Percentiles rank a stretch among this genome's conserved stretches.
phyloP scores from a whole-genome alignment of 1,140 invertebrate genomes.

The Elymnias hypermnestra region DNA sequence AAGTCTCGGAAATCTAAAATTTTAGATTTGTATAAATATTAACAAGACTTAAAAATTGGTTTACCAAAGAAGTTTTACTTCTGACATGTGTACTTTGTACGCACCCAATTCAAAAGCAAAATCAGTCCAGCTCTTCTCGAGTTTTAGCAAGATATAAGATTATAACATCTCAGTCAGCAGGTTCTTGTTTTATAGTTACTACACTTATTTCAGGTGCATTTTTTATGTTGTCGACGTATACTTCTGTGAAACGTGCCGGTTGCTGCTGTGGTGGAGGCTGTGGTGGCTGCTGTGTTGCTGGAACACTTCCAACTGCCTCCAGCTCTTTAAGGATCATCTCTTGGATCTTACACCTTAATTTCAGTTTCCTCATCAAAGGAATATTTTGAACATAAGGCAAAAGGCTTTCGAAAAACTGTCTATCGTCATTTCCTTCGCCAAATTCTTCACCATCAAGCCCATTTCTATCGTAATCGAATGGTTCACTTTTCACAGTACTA shows the following conservation, averaged over 20 bases:
- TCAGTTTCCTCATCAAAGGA: background rate
- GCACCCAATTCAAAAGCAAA: too few species aligned
- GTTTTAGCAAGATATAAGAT: too few species aligned
- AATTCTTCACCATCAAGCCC: background rate
- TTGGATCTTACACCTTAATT: constrained; percentile 4
- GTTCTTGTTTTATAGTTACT: background rate
- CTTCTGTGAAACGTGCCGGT: background rate
- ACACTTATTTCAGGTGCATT: background rate
- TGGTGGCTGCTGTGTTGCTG: background rate
- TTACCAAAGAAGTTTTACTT: too few species aligned
- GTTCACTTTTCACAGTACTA: background rate
- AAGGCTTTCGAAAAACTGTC: constrained; percentile 3
- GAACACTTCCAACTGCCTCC: background rate
- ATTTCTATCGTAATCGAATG: background rate
- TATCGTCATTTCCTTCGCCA: constrained; percentile 1
- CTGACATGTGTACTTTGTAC: too few species aligned
- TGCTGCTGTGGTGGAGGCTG: background rate
- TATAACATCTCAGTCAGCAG: background rate
- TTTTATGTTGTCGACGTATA: background rate
- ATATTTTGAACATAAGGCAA: constrained; percentile 2
- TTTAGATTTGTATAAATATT: too few species aligned
- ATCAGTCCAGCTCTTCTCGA: too few species aligned
- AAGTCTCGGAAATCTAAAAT: too few species aligned
- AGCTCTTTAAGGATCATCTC: constrained; percentile 2
- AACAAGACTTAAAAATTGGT: too few species aligned